Evolutionary conservation across 2,797 vertebrate species (phyloP), one percentile per base, ranked within the genome.

Genomic region (Loris lydekkerianus): DNA sequence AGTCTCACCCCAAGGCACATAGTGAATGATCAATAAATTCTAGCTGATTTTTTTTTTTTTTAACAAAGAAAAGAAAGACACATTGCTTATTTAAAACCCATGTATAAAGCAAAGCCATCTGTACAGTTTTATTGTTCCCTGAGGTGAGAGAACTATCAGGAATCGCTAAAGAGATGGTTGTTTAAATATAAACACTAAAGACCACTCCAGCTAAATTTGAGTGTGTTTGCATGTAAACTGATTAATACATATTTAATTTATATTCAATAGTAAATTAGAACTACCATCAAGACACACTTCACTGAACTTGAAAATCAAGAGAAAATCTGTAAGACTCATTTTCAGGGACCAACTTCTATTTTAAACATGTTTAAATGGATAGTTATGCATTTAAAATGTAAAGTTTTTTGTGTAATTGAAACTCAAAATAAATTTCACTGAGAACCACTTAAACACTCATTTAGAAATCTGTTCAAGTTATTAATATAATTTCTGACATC

Each of bases 151-250:
- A 63, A 75, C 31, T 67, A 89, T 84, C 92, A 86, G 17, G 9
- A 56, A 88, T 43, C 73, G 31, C 75, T 95, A 84, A 91, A 93
- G 60, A 95, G 40, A 84, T 83, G 20, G 10, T 89, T 97, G 46
- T 86, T 97, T 96, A 95, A 93, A 86, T 84, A 82, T 67, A 90
- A 94, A 91, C 70, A 76, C 31, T 93, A 69, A 96, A 95, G 83
- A 15, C 72, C 75, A 89, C n/a, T 49, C 20, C 65, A 72, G 94
- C 73, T 87, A 86, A 96, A 92, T 93, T 86, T 86, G 56, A 80
- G 67, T 87, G 46, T 75, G 14, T 95, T 85, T 95, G 20, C 83
- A 87, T 49, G 49, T 93, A 94, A 97, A 95, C 27, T 0, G 56
- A 95, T 95, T 94, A 96, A 86, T 53, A 87, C 53, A 81, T 87